Evolutionary conservation across 1,140 invertebrate species (phyloP), one percentile per base, ranked within the genome.

Genomic region (Drosophila setifemur): DNA sequence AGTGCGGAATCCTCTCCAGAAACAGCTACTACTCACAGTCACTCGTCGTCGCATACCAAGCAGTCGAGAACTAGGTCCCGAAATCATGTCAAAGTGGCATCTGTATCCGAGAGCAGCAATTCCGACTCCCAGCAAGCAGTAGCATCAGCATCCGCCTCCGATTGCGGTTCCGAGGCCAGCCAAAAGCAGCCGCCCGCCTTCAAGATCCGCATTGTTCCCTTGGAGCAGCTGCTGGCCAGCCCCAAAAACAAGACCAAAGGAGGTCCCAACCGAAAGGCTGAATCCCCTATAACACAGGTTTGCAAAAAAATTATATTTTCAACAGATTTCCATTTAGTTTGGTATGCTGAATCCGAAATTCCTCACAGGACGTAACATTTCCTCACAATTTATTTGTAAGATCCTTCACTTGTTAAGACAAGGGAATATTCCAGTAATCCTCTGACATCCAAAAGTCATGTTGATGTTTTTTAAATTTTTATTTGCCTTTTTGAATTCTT

Each of bases 121-220:
- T 60, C 57, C 14, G 49, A 48, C 6, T 21, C 33, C 29, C 43
- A 60, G 2, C 25, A 29, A 47, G 39, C 39, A 21, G 49, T 11
- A 49, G 23, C 37, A n/a, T 33, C 31, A n/a, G n/a, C n/a, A n/a
- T n/a, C n/a, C n/a, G n/a, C n/a, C n/a, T n/a, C n/a, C n/a, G n/a
- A n/a, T n/a, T n/a, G n/a, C n/a, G 14, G 21, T 21, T 35, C 54
- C 9, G 8, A 18, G 4, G 42, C 44, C 9, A 55, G 18, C 1
- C 19, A 35, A 5, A 37, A 63, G 2, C 16, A 63, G 12, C 72
- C 69, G 39, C 55, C 60, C 25, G 29, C 58, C 43, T 89, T 71
- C 18, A 88, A 88, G 50, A 86, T 89, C 50, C 88, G 88, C 14
- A 75, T 89, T 75, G 88, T 89, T 42, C 88, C 88, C 29, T 39